Conservation (phyloP, 1,140 invertebrate species). For the Hydropsyche tenuis region DNA sequence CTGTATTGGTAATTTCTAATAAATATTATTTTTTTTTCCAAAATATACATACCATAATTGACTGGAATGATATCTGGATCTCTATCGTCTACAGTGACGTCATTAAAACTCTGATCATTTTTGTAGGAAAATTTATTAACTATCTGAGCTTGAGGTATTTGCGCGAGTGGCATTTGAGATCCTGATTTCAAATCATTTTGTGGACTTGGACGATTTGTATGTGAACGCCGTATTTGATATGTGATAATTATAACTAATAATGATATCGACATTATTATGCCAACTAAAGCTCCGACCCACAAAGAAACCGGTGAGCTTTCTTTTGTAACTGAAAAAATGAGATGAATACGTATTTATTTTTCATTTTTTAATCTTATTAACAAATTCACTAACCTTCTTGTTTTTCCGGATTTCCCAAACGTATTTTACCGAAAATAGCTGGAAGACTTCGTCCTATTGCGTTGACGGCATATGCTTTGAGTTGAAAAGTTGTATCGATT, state of each 20-base stretch:
- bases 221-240: constrained; percentile 8
- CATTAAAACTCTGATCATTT: constrained; percentile 45
- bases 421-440: constrained; percentile 66
- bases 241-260: constrained; percentile 15
- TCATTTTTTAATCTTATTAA: background rate
- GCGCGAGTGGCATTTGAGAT: constrained; percentile 8
- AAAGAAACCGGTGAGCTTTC: constrained; percentile 8
- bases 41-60: constrained; percentile 71
- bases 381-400: constrained; percentile 65
- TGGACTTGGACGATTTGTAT: constrained; percentile 9
- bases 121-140: background rate
- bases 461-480: constrained; percentile 70
- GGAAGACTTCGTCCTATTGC: constrained; percentile 69
- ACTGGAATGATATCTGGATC: constrained; percentile 78
- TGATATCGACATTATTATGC: constrained; percentile 39
- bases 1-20: too few relatives aligned
- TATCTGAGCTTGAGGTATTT: background rate
- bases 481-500: constrained; percentile 32
- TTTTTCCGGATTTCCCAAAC: constrained; percentile 70
- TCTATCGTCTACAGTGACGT: constrained; percentile 53
- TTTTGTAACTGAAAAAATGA: constrained; percentile 31
- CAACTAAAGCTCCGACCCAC: constrained; percentile 42
- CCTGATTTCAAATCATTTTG: constrained; percentile 30
- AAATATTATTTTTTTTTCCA: too few relatives aligned
- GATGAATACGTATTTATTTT: background rate